Evolutionary conservation across 2,113 vertebrate species (phyloP).

Genomic region (Agelaius phoeniceus): DNA sequence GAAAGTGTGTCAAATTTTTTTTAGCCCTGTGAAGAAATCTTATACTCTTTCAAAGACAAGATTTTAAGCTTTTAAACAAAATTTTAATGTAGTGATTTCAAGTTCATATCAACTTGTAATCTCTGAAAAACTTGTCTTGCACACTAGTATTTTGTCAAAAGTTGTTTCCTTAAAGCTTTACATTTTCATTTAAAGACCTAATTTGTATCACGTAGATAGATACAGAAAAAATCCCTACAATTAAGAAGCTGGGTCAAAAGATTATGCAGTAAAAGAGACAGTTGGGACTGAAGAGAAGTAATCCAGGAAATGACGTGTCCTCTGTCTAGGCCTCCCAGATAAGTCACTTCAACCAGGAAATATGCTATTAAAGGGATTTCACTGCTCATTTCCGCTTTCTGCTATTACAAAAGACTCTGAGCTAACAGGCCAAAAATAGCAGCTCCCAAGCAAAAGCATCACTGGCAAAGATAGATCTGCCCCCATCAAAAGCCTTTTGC

Average conservation of each 20-base stretch:
- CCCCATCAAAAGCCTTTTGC: neutral
- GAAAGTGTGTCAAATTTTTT: neutral
- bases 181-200: neutral
- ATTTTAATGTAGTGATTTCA: neutral
- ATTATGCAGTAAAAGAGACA: neutral
- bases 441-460: neutral
- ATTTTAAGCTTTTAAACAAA: neutral
- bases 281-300: slow-evolving; percentile 24
- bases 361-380: slow-evolving; percentile 73
- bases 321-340: slow-evolving; percentile 72
- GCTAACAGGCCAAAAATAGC: slow-evolving; percentile 50
- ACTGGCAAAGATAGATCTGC: neutral
- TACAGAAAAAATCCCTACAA: neutral
- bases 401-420: slow-evolving; percentile 48
- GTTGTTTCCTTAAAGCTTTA: neutral
- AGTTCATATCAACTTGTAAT: neutral
- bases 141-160: neutral
- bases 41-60: neutral
- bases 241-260: neutral
- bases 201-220: neutral
- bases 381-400: slow-evolving; percentile 80
- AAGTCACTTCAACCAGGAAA: slow-evolving; percentile 78
- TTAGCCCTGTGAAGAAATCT: neutral
- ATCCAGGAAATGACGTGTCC: slow-evolving; percentile 83
- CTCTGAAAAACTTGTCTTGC: neutral